phyloP scores from a whole-genome alignment of 2,797 vertebrate species.

The Cyclopterus lumpus region DNA sequence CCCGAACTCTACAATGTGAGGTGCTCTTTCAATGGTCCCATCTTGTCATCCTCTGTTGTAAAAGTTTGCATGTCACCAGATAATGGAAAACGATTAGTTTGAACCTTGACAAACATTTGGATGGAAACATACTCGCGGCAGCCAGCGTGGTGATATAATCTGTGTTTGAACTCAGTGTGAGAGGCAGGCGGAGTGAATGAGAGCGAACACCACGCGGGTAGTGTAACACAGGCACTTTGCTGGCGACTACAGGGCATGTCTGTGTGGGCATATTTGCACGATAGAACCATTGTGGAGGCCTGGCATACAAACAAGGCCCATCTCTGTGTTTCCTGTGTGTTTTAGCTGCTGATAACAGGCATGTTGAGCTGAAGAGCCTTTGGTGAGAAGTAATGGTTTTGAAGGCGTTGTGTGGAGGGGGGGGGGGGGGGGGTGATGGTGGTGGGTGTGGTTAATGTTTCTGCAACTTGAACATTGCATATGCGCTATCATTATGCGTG shows the following conservation, averaged over 20 bases:
- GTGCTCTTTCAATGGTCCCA: background rate
- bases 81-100: background rate
- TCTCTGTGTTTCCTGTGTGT: conserved; percentile 65
- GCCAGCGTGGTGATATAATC: conserved; percentile 1
- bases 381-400: conserved; percentile 35
- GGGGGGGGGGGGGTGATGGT: background rate
- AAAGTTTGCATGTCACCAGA: background rate
- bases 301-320: conserved; percentile 70
- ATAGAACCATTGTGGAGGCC: conserved; percentile 66
- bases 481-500: conserved; percentile 48
- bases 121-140: background rate
- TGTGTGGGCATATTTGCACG: conserved; percentile 74
- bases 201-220: conserved; percentile 34
- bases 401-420: background rate
- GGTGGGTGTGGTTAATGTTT: conserved; percentile 46
- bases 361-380: conserved; percentile 57
- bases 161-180: conserved; percentile 31
- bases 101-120: background rate
- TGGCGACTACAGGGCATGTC: conserved; percentile 60
- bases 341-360: conserved; percentile 54
- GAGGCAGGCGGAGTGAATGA: conserved; percentile 28
- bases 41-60: background rate
- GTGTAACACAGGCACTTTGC: conserved; percentile 48
- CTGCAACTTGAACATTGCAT: conserved; percentile 21
- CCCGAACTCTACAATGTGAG: background rate